Percentiles rank a stretch among this genome's conserved stretches.
phyloP scores from a whole-genome alignment of 2,888 invertebrate genomes.

The Invenusta paracnida region DNA sequence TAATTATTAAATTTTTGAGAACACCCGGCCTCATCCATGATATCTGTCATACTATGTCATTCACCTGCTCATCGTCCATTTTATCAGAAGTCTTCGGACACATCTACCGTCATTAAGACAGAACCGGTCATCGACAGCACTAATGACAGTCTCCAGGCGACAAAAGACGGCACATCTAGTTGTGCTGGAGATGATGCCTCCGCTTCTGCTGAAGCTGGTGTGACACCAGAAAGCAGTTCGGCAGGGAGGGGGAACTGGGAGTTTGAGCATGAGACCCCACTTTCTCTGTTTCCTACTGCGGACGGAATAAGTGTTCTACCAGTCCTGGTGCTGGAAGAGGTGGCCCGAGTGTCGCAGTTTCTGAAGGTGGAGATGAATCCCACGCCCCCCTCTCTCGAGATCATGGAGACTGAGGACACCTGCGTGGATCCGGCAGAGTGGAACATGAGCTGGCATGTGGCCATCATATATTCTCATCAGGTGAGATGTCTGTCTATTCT shows the following conservation, averaged over 20 bases:
- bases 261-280: background rate
- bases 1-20: no score
- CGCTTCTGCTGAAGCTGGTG: background rate
- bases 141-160: background rate
- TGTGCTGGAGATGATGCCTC: no score
- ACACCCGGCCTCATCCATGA: no score
- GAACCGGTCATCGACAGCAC: background rate
- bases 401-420: constrained; percentile 18
- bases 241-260: background rate
- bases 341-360: background rate
- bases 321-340: background rate
- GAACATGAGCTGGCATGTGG: constrained; percentile 12
- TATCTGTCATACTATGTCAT: no score
- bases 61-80: background rate
- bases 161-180: no score
- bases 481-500: background rate
- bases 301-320: background rate
- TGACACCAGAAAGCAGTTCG: no score
- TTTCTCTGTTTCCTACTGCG: background rate
- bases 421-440: constrained; percentile 24
- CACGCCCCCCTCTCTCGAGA: background rate
- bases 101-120: background rate
- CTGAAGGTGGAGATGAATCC: constrained; percentile 1
- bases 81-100: background rate
- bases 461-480: background rate